Percentiles rank a stretch among this genome's conserved stretches.
Conservation (phyloP, 2,113 vertebrate genomes). For the Dasyprocta punctata region DNA sequence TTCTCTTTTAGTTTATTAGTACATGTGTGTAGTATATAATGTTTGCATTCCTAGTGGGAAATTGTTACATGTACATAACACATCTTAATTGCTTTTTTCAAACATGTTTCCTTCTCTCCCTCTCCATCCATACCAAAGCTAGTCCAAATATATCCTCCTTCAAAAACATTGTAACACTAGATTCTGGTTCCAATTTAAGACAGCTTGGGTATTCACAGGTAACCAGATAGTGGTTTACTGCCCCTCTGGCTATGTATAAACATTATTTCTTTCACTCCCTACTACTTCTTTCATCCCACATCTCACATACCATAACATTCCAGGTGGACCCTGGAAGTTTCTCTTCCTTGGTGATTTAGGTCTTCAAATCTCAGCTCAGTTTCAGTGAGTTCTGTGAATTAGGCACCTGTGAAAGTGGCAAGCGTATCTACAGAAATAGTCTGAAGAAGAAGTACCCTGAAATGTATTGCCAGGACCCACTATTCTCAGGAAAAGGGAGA, state of each 20-base stretch:
- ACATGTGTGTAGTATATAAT: not conserved
- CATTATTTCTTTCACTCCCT: not conserved
- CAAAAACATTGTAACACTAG: not conserved
- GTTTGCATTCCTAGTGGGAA: not conserved
- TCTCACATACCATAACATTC: fast-evolving
- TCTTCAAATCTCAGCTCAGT: not conserved
- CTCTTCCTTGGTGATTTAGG: not conserved
- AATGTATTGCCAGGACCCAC: not conserved
- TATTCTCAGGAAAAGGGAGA: not conserved
- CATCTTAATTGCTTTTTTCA: not conserved
- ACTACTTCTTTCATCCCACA: not conserved
- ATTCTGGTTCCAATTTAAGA: not conserved
- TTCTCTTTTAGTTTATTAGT: not conserved
- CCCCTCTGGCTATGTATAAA: no score
- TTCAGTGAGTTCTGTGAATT: not conserved
- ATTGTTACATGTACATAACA: not conserved
- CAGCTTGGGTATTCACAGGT: not conserved
- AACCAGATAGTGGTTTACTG: fast-evolving
- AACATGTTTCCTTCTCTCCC: not conserved
- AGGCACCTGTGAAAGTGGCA: not conserved
- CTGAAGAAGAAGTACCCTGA: not conserved
- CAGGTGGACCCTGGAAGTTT: not conserved
- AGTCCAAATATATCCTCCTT: not conserved
- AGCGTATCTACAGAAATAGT: not conserved
- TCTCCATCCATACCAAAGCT: not conserved